Percentiles rank a stretch among this genome's conserved stretches.
Evolutionary conservation across 2,888 invertebrate species (phyloP).

Genomic region (Ophraella communa): DNA sequence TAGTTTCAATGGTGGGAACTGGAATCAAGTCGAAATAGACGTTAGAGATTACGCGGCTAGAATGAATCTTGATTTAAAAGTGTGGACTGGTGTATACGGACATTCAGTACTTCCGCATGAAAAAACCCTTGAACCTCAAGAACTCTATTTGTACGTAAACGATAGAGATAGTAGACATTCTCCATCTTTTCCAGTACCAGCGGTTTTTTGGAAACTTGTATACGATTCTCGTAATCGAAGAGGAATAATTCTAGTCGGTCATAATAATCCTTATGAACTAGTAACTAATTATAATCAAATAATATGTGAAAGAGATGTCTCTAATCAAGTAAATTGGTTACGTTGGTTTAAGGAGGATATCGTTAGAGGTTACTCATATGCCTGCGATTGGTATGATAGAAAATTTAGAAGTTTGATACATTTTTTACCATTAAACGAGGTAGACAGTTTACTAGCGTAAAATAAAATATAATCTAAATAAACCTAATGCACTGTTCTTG

Average conservation of each 20-base stretch:
- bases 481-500: no score
- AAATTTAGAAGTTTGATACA: neutral
- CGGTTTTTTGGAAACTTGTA: conserved; percentile 67
- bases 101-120: conserved; percentile 61
- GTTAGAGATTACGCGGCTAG: conserved; percentile 48
- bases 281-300: conserved; percentile 25
- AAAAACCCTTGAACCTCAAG: neutral
- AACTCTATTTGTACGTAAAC: neutral
- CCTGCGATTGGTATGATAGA: conserved; percentile 56
- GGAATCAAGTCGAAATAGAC: conserved; percentile 54
- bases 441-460: neutral
- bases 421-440: neutral
- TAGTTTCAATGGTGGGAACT: conserved; percentile 58
- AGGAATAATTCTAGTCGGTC: conserved; percentile 67
- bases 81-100: conserved; percentile 64
- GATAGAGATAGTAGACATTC: conserved; percentile 51
- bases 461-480: no score
- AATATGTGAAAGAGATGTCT: conserved; percentile 59
- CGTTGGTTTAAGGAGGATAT: conserved; percentile 57
- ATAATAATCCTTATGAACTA: conserved; percentile 66
- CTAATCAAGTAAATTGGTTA: conserved; percentile 67
- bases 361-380: conserved; percentile 67
- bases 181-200: conserved; percentile 62
- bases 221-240: conserved; percentile 61
- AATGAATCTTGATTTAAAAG: conserved; percentile 46